Evolutionary conservation across 1,140 invertebrate species (phyloP).

Genomic region (Cotesia glomerata): DNA sequence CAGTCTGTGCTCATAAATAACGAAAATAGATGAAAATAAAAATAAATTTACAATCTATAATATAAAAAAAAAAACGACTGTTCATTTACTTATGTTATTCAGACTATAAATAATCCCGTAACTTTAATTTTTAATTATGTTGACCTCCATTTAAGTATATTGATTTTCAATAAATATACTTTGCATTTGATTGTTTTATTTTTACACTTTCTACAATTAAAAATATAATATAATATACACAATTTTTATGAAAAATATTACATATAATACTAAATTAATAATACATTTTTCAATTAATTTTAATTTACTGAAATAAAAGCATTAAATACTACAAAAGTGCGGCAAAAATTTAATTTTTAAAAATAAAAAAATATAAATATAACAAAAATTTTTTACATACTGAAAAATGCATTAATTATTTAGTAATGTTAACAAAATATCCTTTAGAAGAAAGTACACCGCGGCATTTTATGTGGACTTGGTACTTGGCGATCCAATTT

Average conservation of each 20-base stretch:
- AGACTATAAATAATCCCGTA: no score
- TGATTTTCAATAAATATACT: not conserved
- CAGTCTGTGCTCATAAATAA: not conserved
- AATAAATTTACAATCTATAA: not conserved
- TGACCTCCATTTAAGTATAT: not conserved
- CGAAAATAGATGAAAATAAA: not conserved
- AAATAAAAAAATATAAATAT: not conserved
- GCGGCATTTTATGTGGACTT: slow-evolving; percentile 86
- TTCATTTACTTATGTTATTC: no score
- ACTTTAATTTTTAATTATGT: no score
- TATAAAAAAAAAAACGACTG: not conserved
- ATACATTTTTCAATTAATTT: no score
- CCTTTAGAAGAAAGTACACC: slow-evolving; percentile 89
- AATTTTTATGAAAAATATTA: no score
- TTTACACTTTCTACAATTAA: no score
- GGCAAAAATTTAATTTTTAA: no score
- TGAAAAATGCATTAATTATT: slow-evolving; percentile 20
- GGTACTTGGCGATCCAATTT: slow-evolving; percentile 81
- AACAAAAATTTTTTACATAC: slow-evolving; percentile 5
- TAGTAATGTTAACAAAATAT: slow-evolving; percentile 67
- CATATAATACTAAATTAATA: no score
- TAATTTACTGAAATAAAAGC: no score
- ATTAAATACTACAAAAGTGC: no score
- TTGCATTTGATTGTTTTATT: no score
- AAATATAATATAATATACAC: no score